phyloP scores from a whole-genome alignment of 2,113 vertebrate genomes.

The Chionomys nivalis region DNA sequence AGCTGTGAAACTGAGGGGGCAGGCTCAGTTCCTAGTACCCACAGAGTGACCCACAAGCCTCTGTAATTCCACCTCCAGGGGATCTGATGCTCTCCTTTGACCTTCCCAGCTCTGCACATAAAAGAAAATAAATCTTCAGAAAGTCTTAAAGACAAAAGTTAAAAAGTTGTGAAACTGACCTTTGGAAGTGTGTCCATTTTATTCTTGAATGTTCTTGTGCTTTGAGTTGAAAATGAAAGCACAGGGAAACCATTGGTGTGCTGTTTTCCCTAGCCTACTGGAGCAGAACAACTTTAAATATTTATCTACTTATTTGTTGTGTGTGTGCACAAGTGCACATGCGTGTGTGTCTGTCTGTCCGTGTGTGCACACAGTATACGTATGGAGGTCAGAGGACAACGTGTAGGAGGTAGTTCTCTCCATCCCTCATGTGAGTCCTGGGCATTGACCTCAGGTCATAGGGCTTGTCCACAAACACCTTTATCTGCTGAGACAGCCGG shows the following conservation, averaged over 20 bases:
- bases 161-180: not conserved
- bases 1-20: not conserved
- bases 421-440: not conserved
- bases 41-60: too few relatives aligned
- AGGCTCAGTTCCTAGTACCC: not conserved
- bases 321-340: not conserved
- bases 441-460: not conserved
- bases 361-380: too few relatives aligned
- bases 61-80: not conserved
- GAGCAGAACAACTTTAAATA: not conserved
- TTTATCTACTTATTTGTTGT: too few relatives aligned
- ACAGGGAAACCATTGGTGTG: not conserved
- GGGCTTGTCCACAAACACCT: not conserved
- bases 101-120: not conserved
- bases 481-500: not conserved
- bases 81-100: not conserved
- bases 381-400: not conserved
- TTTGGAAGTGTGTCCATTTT: not conserved
- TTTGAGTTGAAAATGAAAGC: not conserved
- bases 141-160: not conserved
- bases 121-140: not conserved
- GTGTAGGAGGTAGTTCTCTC: not conserved
- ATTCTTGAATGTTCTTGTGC: not conserved
- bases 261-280: not conserved
- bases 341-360: too few relatives aligned